Conservation (phyloP, 2,797 vertebrate genomes). For the Dromococcyx pavoninus region DNA sequence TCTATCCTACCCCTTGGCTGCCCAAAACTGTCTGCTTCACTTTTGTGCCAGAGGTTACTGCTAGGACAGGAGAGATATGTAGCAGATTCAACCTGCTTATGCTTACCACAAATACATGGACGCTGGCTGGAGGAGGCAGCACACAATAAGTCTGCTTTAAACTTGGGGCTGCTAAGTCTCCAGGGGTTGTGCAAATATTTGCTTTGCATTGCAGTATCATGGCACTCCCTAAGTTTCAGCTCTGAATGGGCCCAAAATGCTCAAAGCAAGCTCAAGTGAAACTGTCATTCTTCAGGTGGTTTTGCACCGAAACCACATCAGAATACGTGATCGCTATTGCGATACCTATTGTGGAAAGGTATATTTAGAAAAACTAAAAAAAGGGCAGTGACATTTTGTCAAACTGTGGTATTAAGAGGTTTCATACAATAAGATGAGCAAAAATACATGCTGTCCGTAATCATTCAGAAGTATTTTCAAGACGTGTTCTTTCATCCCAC, state of each 20-base stretch:
- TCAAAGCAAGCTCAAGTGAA: conserved; percentile 16
- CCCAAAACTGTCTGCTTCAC: neutral
- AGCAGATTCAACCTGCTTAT: neutral
- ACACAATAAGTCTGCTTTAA: neutral
- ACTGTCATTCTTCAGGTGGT: neutral
- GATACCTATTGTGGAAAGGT: neutral
- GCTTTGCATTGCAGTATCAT: neutral
- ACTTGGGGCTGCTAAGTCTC: neutral
- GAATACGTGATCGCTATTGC: neutral
- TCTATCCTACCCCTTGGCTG: neutral
- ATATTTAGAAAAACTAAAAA: neutral
- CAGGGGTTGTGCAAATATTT: conserved; percentile 52
- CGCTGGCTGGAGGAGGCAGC: neutral
- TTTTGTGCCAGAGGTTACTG: neutral
- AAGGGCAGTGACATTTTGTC: neutral
- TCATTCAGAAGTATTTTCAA: neutral
- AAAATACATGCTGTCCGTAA: neutral
- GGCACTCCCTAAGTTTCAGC: conserved; percentile 38
- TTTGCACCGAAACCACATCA: neutral
- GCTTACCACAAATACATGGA: neutral
- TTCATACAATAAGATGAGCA: rapidly evolving
- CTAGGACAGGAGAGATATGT: rapidly evolving
- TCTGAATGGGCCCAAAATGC: conserved; percentile 1
- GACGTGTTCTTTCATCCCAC: neutral
- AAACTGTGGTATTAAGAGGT: neutral